These are phyloP conservation scores for Pyrrhia umbra DNA, from an alignment of 2,888 invertebrate species.

Conservation along the genomic window DNA sequence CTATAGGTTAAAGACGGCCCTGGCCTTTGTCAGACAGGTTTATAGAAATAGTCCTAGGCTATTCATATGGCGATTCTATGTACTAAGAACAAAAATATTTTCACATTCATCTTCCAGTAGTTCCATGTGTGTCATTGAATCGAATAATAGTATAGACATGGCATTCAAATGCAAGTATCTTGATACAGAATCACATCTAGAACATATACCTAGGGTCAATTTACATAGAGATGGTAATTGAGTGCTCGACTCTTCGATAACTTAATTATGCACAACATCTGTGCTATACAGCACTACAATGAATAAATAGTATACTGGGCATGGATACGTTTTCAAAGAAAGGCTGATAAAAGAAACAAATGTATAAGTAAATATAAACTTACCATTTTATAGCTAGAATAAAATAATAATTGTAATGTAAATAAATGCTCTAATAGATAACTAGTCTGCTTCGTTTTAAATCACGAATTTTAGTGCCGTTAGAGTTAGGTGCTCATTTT, in stretches of 20 bases:
- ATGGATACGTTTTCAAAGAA: conserved; percentile 66
- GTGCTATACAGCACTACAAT: neutral
- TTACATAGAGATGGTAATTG: conserved; percentile 24
- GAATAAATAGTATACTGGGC: conserved; percentile 12
- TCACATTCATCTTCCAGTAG: conserved; percentile 44
- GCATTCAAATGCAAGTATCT: conserved; percentile 8
- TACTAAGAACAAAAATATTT: conserved; percentile 35
- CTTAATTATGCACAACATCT: conserved; percentile 14
- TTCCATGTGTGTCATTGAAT: conserved; percentile 15
- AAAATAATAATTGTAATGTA: conserved; percentile 77
- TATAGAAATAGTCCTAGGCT: conserved; percentile 45
- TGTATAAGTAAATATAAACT: conserved; percentile 64
- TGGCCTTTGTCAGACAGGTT: conserved; percentile 44
- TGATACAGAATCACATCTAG: conserved; percentile 18
- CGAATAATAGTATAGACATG: conserved; percentile 13
- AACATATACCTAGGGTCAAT: conserved; percentile 25
- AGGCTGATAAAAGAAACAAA: conserved; percentile 75
- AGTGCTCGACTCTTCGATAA: conserved; percentile 13
- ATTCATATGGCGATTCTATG: conserved; percentile 29
- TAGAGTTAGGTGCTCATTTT: conserved; percentile 59
- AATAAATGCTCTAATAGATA: conserved; percentile 74
- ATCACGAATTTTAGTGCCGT: conserved; percentile 71
- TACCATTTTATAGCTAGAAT: conserved; percentile 68
- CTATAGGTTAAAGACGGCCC: conserved; percentile 42
- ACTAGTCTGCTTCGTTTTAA: conserved; percentile 72